Percentiles rank a stretch among this genome's conserved stretches.
Evolutionary conservation across 1,140 invertebrate species (phyloP).

Genomic region (Ceratina japonica): DNA sequence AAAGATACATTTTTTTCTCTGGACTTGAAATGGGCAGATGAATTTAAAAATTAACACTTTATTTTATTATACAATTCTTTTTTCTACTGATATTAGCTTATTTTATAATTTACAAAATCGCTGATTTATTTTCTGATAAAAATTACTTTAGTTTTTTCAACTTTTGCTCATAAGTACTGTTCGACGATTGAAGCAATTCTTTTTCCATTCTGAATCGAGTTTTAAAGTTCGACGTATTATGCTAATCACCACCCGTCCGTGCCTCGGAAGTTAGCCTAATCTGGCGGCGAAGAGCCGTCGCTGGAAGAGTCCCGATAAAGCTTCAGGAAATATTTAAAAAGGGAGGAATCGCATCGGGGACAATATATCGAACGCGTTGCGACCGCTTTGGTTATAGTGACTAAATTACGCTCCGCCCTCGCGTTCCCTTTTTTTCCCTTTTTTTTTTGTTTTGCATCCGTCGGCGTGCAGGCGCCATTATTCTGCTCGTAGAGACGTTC

Average conservation of each 20-base stretch:
- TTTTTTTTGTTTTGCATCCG: slow-evolving; percentile 40
- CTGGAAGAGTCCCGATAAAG: slow-evolving; percentile 13
- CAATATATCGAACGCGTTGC: slow-evolving; percentile 48
- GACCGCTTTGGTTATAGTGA: slow-evolving; percentile 60
- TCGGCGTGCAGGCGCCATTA: slow-evolving; percentile 59
- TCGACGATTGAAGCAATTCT: too few species aligned
- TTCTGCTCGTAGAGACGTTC: slow-evolving; percentile 61
- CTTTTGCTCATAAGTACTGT: too few species aligned
- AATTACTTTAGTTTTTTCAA: too few species aligned
- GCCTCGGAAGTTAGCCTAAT: background rate
- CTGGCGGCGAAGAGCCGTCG: background rate
- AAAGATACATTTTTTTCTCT: too few species aligned
- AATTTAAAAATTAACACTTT: too few species aligned
- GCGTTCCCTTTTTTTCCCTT: slow-evolving; percentile 12
- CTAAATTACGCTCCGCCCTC: slow-evolving; percentile 54
- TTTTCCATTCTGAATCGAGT: too few species aligned
- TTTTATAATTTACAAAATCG: too few species aligned
- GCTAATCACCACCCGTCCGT: background rate
- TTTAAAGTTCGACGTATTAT: background rate
- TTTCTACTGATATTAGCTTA: too few species aligned
- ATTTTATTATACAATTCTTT: too few species aligned
- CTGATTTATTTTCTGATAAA: too few species aligned
- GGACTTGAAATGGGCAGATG: too few species aligned
- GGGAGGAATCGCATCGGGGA: slow-evolving; percentile 48
- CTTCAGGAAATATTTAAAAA: slow-evolving; percentile 47